Evolutionary conservation across 2,888 invertebrate species (phyloP), one percentile per base, ranked within the genome.

Genomic region (Aleiodes testaceus): DNA sequence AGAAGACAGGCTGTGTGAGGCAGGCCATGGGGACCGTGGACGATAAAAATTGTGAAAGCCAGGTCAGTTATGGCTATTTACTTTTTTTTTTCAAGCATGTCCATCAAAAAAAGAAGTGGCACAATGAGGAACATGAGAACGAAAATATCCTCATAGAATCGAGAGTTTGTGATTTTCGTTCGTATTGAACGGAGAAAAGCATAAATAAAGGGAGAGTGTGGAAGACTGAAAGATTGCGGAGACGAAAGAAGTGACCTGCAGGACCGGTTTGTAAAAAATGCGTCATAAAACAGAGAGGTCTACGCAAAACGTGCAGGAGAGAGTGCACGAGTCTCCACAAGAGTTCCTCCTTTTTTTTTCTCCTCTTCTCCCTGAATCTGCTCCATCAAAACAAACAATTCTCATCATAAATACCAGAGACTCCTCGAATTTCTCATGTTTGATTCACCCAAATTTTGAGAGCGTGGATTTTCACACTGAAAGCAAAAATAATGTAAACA

Each of bases 1-100:
- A 16, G 26, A 42, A 7, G 11, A 59, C 9, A 11, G 14, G 78
- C 79, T 75, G 75, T 65, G 72, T 65, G 72, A 78, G 26, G 72
- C 55, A 68, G 64, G 72, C 59, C 72, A 78, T 68, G 76, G 74
- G 78, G 63, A 76, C 7, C 36, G 2, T 9, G 36, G 36, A 36
- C 9, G 6, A 36, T 36, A 36, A 2, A 36, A 36, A 36, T 36
- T 36, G 36, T 36, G 36, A 36, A 36, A 36, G 9, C 36, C 36
- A 1, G 36, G 36, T 36, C 36, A 36, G 36, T 36, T 36, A 36
- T 36, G 36, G 36, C 36, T 36, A 36, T 36, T 36, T 1, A 36
- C 3, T 26, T 26, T 26, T 36, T 36, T 11, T 36, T 6, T 9
- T 36, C 36, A 9, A 36, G 2, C 36, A 0, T 3, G 36, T 36